Conservation (phyloP, 2,888 invertebrate species). For the Diaphora mendica region DNA sequence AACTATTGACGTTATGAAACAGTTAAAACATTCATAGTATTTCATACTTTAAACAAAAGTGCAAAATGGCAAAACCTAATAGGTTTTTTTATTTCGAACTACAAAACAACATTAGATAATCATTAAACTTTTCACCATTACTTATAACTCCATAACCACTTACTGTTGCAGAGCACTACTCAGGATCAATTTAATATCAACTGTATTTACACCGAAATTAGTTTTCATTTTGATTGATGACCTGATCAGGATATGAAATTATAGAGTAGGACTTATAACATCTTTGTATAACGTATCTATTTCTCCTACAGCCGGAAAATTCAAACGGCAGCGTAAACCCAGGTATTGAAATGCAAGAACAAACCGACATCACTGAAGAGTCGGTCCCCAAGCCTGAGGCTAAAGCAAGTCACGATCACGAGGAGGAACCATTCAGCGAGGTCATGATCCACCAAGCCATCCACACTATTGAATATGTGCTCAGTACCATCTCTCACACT, state of each 20-base stretch:
- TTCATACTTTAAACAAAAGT: too few relatives aligned
- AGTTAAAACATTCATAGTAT: not conserved
- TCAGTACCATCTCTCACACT: constrained; percentile 98
- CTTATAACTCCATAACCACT: not conserved
- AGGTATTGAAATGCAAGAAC: constrained; percentile 88
- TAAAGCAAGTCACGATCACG: constrained; percentile 66
- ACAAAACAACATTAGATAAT: not conserved
- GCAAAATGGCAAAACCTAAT: too few relatives aligned
- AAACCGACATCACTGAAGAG: constrained; percentile 70
- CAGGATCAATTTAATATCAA: not conserved
- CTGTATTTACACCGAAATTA: not conserved
- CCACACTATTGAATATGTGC: constrained; percentile 98
- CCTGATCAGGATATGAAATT: not conserved
- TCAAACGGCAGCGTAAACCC: constrained; percentile 89
- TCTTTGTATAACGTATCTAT: not conserved
- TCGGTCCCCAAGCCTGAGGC: constrained; percentile 53
- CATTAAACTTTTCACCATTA: not conserved
- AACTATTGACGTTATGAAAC: not conserved
- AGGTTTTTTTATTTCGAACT: not conserved
- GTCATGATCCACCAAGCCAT: constrained; percentile 97
- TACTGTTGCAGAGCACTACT: not conserved
- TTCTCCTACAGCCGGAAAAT: constrained; percentile 66
- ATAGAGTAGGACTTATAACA: not conserved
- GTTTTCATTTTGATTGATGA: not conserved
- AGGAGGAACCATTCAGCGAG: constrained; percentile 92